These are phyloP conservation scores for Tricholaema leucomelas DNA, from an alignment of 2,113 vertebrate species.

Conservation along the genomic window DNA sequence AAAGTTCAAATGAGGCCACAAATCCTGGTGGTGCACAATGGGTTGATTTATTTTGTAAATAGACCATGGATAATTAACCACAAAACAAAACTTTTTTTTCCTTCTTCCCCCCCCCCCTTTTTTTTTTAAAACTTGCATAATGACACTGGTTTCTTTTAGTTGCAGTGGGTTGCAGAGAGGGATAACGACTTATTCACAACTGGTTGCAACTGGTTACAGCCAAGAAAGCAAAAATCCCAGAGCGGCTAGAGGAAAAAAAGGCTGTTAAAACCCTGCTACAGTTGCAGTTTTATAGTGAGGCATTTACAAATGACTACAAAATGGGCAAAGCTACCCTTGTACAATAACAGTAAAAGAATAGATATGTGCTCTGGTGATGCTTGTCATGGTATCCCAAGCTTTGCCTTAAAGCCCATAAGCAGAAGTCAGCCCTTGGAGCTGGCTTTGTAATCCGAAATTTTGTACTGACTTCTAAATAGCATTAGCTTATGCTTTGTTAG, in stretches of 20 bases:
- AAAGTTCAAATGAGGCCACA: constrained; percentile 75
- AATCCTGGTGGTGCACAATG: constrained; percentile 73
- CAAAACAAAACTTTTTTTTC: constrained; percentile 71
- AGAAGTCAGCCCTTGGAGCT: constrained; percentile 9
- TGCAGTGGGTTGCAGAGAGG: constrained; percentile 64
- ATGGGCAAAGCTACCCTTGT: neutral
- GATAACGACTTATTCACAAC: constrained; percentile 70
- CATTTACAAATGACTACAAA: neutral
- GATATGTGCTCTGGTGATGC: neutral
- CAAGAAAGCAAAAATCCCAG: constrained; percentile 54
- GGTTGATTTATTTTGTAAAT: constrained; percentile 78
- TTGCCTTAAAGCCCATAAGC: neutral
- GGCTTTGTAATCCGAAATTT: neutral
- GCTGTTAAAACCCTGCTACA: constrained; percentile 2
- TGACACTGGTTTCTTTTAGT: constrained; percentile 63
- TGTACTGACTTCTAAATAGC: neutral
- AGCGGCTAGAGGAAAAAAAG: neutral
- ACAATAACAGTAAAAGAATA: neutral
- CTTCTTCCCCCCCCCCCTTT: neutral
- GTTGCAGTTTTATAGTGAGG: constrained; percentile 30
- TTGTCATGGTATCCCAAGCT: neutral
- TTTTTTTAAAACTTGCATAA: constrained; percentile 50
- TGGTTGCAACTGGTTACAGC: constrained; percentile 60
- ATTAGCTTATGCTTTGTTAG: neutral
- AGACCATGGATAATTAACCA: constrained; percentile 78